These are phyloP conservation scores for Oligia strigilis DNA, from an alignment of 2,888 invertebrate genomes.

Conservation along the genomic window DNA sequence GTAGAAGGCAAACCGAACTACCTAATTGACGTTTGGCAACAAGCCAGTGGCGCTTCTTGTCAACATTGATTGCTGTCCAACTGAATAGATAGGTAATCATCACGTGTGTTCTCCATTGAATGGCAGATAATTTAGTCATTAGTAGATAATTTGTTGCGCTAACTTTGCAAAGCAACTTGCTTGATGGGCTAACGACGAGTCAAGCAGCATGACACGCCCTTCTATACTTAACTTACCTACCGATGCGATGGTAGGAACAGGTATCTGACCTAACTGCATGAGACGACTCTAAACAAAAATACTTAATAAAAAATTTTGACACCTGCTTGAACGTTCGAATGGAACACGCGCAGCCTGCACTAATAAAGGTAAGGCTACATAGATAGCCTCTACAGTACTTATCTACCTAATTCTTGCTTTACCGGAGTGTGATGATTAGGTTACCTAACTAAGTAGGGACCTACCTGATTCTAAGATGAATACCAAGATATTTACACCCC, in stretches of 20 bases:
- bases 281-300: neutral
- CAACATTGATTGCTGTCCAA: conserved; percentile 35
- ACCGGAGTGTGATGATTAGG: no score
- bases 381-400: neutral
- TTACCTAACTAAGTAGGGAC: no score
- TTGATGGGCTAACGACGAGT: neutral
- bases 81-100: conserved; percentile 14
- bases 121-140: conserved; percentile 13
- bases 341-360: no score
- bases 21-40: conserved; percentile 63
- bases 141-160: neutral
- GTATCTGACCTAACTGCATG: no score
- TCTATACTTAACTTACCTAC: neutral
- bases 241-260: no score
- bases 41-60: conserved; percentile 57
- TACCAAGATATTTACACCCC: no score
- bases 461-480: no score
- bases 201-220: neutral
- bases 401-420: neutral
- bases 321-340: no score
- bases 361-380: no score
- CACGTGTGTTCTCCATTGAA: conserved; percentile 9
- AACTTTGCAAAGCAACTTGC: neutral
- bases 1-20: neutral
- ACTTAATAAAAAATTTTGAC: no score